phyloP scores from a whole-genome alignment of 1,140 invertebrate species.

The Drosophila truncata region DNA sequence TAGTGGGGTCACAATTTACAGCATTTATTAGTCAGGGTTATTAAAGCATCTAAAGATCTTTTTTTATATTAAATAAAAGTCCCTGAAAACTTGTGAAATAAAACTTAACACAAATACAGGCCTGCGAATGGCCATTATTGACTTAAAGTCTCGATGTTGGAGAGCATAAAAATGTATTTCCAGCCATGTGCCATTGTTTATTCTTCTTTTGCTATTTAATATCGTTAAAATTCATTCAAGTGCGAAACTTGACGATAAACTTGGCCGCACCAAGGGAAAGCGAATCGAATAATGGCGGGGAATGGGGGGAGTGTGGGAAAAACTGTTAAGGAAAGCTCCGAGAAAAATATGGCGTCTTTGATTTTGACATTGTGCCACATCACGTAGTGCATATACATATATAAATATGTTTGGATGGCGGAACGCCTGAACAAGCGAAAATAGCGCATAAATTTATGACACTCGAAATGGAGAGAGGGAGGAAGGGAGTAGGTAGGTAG shows the following conservation, averaged over 20 bases:
- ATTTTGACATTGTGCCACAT: slow-evolving; percentile 69
- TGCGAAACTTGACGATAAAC: slow-evolving; percentile 76
- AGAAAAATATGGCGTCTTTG: slow-evolving; percentile 73
- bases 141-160: slow-evolving; percentile 1
- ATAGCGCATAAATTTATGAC: slow-evolving; percentile 74
- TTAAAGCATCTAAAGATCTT: neutral
- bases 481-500: slow-evolving; percentile 10
- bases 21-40: neutral
- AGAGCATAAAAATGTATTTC: slow-evolving; percentile 2
- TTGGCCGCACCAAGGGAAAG: slow-evolving; percentile 19
- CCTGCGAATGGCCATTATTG: neutral
- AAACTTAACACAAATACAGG: neutral
- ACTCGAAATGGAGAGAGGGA: slow-evolving; percentile 27
- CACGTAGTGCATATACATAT: slow-evolving; percentile 42
- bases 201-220: slow-evolving; percentile 55
- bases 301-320: neutral
- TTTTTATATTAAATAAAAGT: neutral
- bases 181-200: slow-evolving; percentile 31
- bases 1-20: no score
- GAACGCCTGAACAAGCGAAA: slow-evolving; percentile 53
- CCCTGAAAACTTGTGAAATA: neutral
- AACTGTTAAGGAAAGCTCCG: slow-evolving; percentile 51
- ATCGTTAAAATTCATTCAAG: slow-evolving; percentile 72
- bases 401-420: slow-evolving; percentile 31
- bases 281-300: neutral